These are phyloP conservation scores for Pelvicachromis taeniatus DNA, from an alignment of 2,113 vertebrate genomes.

Conservation along the genomic window DNA sequence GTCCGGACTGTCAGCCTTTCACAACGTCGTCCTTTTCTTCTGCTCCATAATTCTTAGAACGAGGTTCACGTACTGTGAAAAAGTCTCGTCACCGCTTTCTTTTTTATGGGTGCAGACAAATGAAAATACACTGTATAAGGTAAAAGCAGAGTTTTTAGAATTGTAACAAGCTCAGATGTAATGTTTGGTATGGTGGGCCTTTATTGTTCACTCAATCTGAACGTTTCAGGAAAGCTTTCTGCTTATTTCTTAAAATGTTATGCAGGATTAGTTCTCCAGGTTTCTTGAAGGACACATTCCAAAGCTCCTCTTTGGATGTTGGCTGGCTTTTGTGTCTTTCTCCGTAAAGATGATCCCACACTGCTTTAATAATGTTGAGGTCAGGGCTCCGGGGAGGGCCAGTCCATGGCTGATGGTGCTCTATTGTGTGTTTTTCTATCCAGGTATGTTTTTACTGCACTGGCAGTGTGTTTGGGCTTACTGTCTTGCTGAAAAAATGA, in stretches of 20 bases:
- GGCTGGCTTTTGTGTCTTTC: background rate
- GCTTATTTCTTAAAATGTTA: background rate
- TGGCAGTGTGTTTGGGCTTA: background rate
- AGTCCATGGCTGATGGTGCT: background rate
- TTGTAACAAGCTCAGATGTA: background rate
- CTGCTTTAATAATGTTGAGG: background rate
- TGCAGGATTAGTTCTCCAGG: background rate
- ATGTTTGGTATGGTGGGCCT: background rate
- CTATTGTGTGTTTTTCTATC: background rate
- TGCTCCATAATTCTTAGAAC: background rate
- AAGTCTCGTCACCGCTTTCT: background rate
- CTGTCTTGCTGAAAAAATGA: background rate
- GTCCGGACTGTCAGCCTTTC: background rate
- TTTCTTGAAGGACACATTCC: background rate
- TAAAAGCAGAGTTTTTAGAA: too few relatives aligned
- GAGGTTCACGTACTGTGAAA: background rate
- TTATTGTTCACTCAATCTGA: background rate
- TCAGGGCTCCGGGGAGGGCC: background rate
- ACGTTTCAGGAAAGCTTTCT: background rate
- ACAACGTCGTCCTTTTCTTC: background rate
- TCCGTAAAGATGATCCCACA: background rate
- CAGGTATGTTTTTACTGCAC: background rate
- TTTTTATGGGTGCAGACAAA: background rate
- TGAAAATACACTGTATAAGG: background rate
- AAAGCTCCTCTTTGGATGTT: background rate